Base-by-base conservation (phyloP, 1,140 invertebrate genomes). In the Pygmarrhopalites habei region DNA sequence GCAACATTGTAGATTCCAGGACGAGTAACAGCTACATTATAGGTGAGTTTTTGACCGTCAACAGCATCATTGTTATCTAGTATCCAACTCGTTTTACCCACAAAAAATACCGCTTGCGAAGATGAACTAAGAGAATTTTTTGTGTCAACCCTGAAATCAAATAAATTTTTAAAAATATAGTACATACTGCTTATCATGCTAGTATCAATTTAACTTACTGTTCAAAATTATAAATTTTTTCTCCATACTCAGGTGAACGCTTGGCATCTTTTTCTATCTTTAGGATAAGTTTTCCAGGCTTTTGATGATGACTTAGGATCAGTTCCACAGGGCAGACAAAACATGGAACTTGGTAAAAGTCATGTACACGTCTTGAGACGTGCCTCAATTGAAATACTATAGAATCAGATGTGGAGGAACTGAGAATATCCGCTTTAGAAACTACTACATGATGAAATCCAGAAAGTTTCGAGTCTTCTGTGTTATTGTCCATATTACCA, bases 1-100 rank as follows among this genome's bases (percentile, higher is more conserved):
- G 62, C 68, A 15, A 65, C 52, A 49, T 70, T 70, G 43, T 65
- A 67, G 32, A 70, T 43, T 23, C 68, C 68, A 35, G 68, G 68
- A 25, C 60, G 19, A 5, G 60, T 58, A 14, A 70, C 23, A 5
- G 46, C 59, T 5, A 67, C 43, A 23, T 58, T 59, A 56, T 60
- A 70, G 12, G 19, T 43, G 10, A 70, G 25, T 14, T 28, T 55
- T 32, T 61, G 5, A 5, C 15, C 5, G 15, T 15, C 15, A 35
- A 35, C 15, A 5, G 5, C 32, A 7, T 15, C 32, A 7, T 35
- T 35, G 32, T 7, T 35, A 35, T 35, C 32, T n/a, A 70, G 32
- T n/a, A 29, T 60, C 68, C 65, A 67, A 5, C 29, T 67, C 2
- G 58, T 65, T 58, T 70, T 58, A 7, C 68, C 68, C 7, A 61